Evolutionary conservation across 2,797 vertebrate genomes (phyloP).

Genomic region (Sebastes dallii): DNA sequence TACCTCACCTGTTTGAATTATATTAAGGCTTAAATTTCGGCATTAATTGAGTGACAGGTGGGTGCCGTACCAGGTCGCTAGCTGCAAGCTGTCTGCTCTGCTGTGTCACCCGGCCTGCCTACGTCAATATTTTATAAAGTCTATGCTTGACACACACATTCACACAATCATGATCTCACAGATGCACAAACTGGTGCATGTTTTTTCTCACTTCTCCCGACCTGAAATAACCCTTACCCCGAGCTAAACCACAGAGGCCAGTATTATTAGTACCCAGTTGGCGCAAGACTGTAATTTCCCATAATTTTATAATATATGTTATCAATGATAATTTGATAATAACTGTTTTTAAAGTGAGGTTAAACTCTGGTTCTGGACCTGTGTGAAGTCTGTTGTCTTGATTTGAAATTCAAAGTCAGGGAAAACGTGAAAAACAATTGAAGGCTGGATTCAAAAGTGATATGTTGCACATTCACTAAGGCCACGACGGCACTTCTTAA

Average conservation of each 20-base stretch:
- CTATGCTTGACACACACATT: neutral
- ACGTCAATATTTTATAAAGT: no score
- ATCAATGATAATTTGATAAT: neutral
- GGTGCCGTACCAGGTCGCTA: no score
- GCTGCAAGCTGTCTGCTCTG: no score
- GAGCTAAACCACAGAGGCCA: neutral
- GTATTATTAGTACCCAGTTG: rapidly evolving
- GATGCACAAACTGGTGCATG: neutral
- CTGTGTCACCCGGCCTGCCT: no score
- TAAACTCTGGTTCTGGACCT: neutral
- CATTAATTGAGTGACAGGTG: no score
- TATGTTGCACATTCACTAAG: neutral
- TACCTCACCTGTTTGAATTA: no score
- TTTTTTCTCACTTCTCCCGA: neutral
- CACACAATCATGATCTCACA: neutral
- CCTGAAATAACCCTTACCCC: neutral
- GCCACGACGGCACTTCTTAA: neutral
- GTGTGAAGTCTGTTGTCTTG: neutral
- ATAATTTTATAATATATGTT: neutral
- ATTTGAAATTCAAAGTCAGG: neutral
- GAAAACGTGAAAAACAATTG: neutral
- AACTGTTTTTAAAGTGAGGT: neutral
- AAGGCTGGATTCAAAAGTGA: neutral
- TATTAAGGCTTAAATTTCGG: no score
- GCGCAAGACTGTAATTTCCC: neutral